A percentile compares a stretch with the other conserved stretches of the same genome.
These are phyloP conservation scores for Lagopus muta DNA, from an alignment of 2,113 vertebrate genomes.

Conservation along the genomic window DNA sequence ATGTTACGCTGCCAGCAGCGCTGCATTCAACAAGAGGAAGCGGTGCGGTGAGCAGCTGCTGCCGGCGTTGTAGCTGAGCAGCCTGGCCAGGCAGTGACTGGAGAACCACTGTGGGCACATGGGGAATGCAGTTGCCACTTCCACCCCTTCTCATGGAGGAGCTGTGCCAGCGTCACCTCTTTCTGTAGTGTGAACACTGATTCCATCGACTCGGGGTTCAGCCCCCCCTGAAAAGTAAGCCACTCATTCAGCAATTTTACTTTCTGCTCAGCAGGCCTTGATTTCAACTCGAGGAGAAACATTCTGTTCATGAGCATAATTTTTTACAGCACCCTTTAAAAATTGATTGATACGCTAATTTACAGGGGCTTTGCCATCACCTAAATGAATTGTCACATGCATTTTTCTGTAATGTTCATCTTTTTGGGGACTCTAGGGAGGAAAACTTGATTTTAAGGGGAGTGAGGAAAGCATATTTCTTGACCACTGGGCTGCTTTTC, in stretches of 20 bases:
- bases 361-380: not conserved
- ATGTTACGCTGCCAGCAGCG: not conserved
- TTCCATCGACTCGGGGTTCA: not conserved
- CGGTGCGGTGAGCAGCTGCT: constrained; percentile 1
- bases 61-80: not conserved
- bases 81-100: not conserved
- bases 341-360: constrained; percentile 23
- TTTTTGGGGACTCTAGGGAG: not conserved
- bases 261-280: not conserved
- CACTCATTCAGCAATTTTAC: not conserved
- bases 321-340: constrained; percentile 45
- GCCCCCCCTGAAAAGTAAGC: not conserved
- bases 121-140: not conserved
- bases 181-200: not conserved
- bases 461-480: not conserved
- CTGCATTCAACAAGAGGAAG: constrained; percentile 20
- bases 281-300: constrained; percentile 22
- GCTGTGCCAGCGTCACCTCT: not conserved
- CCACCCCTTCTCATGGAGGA: not conserved
- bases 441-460: not conserved
- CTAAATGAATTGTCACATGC: not conserved
- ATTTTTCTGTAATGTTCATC: not conserved
- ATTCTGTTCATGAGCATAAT: not conserved
- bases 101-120: not conserved
- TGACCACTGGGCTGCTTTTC: constrained; percentile 4